Conservation (phyloP, 2,113 vertebrate genomes). For the Lipophrys pholis region DNA sequence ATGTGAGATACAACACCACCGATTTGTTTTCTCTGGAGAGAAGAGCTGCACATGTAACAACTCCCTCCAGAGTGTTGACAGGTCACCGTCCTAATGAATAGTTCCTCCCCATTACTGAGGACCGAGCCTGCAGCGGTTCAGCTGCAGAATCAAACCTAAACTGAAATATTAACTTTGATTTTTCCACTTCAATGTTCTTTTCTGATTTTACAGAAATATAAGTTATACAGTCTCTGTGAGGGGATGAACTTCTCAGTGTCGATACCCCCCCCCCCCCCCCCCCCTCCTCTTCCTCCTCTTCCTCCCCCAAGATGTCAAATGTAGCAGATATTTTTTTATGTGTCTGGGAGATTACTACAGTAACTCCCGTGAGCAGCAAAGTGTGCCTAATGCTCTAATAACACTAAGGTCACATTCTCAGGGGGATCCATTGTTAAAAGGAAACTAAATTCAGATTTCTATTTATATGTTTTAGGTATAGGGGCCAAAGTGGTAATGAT, state of each 20-base stretch:
- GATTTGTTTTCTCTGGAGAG: neutral
- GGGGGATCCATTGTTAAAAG: conserved; percentile 45
- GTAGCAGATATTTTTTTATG: conserved; percentile 26
- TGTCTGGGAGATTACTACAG: conserved; percentile 46
- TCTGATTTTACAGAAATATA: conserved; percentile 12
- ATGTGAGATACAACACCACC: neutral
- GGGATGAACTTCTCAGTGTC: conserved; percentile 20
- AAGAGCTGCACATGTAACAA: conserved; percentile 2
- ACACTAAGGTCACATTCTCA: conserved; percentile 29
- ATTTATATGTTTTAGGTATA: neutral
- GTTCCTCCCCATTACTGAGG: neutral
- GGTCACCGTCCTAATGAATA: conserved; percentile 2
- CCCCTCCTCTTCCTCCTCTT: conserved; percentile 2
- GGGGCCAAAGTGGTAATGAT: neutral
- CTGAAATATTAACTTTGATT: conserved; percentile 8
- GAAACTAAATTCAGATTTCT: conserved; percentile 41
- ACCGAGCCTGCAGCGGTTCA: neutral
- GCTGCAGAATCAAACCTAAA: conserved; percentile 14
- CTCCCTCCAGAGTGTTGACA: conserved; percentile 10
- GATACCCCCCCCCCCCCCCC: neutral
- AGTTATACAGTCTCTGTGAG: conserved; percentile 11
- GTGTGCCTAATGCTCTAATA: conserved; percentile 61
- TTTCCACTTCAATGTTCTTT: conserved; percentile 11
- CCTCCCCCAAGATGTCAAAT: conserved; percentile 42
- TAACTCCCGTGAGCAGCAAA: conserved; percentile 53